A percentile compares a stretch with the other conserved stretches of the same genome.
These are phyloP conservation scores for Camarhynchus parvulus DNA, from an alignment of 2,113 vertebrate genomes.

Conservation along the genomic window DNA sequence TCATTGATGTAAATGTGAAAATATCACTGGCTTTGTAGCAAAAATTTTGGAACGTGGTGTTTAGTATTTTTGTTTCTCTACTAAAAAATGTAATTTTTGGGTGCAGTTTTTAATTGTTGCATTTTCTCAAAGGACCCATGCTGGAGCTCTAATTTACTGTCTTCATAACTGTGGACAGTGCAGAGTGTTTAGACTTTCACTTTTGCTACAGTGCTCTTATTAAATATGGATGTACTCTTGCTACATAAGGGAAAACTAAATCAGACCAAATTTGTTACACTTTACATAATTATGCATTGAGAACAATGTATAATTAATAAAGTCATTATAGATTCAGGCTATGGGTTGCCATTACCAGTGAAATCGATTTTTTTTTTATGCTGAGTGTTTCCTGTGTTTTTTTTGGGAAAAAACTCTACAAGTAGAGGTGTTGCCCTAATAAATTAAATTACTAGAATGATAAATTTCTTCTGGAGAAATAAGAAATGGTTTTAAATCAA, in stretches of 20 bases:
- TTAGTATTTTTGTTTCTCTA: not conserved
- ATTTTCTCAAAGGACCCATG: not conserved
- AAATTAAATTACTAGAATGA: not conserved
- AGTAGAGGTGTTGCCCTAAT: not conserved
- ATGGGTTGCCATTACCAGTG: not conserved
- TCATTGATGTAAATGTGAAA: not conserved
- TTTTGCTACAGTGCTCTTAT: constrained; percentile 17
- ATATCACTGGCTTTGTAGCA: not conserved
- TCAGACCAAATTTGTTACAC: constrained; percentile 54
- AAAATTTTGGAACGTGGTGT: not conserved
- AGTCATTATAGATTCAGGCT: constrained; percentile 22
- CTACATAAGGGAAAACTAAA: constrained; percentile 48
- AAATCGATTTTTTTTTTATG: not conserved
- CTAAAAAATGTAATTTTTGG: not conserved
- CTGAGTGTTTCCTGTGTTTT: not conserved
- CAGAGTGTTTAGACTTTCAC: constrained; percentile 36
- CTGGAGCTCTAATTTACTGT: constrained; percentile 40
- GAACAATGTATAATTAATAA: constrained; percentile 71
- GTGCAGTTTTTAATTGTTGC: constrained; percentile 34
- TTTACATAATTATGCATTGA: constrained; percentile 62
- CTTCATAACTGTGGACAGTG: constrained; percentile 36
- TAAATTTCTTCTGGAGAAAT: not conserved
- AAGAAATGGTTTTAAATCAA: not conserved
- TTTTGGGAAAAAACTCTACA: not conserved
- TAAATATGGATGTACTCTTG: constrained; percentile 60